Conservation (phyloP, 2,797 vertebrate genomes). For the Macroramphosus scolopax region DNA sequence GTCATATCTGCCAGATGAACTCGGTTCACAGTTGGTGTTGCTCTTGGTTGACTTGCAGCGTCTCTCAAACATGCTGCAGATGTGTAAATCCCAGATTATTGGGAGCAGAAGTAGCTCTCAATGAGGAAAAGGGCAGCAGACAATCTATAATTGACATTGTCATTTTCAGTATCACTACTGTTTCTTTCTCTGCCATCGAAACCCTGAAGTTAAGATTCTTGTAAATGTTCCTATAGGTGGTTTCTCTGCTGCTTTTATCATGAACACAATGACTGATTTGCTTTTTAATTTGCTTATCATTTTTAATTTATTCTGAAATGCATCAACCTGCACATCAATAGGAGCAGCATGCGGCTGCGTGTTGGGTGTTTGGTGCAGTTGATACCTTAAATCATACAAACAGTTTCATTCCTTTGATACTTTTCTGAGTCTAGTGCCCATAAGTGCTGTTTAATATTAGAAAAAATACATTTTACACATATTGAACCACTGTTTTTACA, state of each 20-base stretch:
- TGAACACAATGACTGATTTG: slow-evolving; percentile 43
- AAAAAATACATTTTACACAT: too few species aligned
- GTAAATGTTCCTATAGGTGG: slow-evolving; percentile 66
- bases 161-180: slow-evolving; percentile 66
- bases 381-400: too few species aligned
- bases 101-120: slow-evolving; percentile 30
- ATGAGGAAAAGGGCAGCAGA: slow-evolving; percentile 44
- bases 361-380: too few species aligned
- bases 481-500: too few species aligned
- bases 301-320: slow-evolving; percentile 4
- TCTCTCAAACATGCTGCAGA: slow-evolving; percentile 16
- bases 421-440: too few species aligned
- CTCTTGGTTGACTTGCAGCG: too few species aligned
- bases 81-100: slow-evolving; percentile 22
- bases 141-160: slow-evolving; percentile 49
- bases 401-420: too few species aligned
- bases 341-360: too few species aligned
- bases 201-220: slow-evolving; percentile 64
- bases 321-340: too few species aligned
- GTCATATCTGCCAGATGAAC: too few species aligned
- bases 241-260: slow-evolving; percentile 49
- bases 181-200: slow-evolving; percentile 60
- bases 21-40: not conserved
- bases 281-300: slow-evolving; percentile 32
- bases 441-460: too few species aligned